Percentiles rank a stretch among this genome's conserved stretches.
These are phyloP conservation scores for Phasia obesa DNA, from an alignment of 2,888 invertebrate species.

Conservation along the genomic window DNA sequence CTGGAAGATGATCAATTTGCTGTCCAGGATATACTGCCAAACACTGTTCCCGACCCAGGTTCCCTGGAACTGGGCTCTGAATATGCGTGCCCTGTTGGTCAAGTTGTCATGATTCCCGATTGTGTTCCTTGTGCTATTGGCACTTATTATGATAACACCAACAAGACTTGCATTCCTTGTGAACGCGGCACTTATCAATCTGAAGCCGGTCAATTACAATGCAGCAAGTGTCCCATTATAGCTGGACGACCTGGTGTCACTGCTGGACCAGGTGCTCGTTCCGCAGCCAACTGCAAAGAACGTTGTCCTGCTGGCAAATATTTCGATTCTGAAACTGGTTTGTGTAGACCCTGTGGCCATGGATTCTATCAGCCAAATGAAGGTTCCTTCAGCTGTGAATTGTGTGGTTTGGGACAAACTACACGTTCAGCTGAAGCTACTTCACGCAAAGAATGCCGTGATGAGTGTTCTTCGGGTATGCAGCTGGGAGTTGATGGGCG, in stretches of 20 bases:
- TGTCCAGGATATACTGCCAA: constrained; percentile 95
- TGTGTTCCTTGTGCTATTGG: constrained; percentile 97
- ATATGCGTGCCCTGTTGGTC: constrained; percentile 95
- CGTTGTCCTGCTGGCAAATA: constrained; percentile 97
- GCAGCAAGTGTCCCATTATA: constrained; percentile 94
- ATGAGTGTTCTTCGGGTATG: constrained; percentile 91
- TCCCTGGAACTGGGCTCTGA: constrained; percentile 93
- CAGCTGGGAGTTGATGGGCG: constrained; percentile 93
- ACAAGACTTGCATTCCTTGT: constrained; percentile 91
- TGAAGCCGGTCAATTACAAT: constrained; percentile 94
- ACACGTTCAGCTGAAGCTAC: constrained; percentile 95
- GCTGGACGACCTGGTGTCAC: constrained; percentile 95
- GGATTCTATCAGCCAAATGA: constrained; percentile 96
- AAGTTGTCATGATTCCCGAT: constrained; percentile 96
- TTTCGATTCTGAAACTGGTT: constrained; percentile 93
- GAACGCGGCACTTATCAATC: constrained; percentile 96
- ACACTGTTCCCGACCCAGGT: constrained; percentile 96
- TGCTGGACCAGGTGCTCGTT: constrained; percentile 92
- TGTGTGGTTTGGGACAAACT: constrained; percentile 95
- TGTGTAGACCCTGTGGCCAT: constrained; percentile 96
- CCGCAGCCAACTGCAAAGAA: constrained; percentile 95
- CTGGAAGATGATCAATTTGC: constrained; percentile 97
- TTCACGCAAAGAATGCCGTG: constrained; percentile 92
- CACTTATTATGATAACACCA: constrained; percentile 90
- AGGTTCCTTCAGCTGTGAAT: constrained; percentile 93